Base-by-base conservation (phyloP, 53 echinoderm and acorn worm species). In the Henricia sp. region DNA sequence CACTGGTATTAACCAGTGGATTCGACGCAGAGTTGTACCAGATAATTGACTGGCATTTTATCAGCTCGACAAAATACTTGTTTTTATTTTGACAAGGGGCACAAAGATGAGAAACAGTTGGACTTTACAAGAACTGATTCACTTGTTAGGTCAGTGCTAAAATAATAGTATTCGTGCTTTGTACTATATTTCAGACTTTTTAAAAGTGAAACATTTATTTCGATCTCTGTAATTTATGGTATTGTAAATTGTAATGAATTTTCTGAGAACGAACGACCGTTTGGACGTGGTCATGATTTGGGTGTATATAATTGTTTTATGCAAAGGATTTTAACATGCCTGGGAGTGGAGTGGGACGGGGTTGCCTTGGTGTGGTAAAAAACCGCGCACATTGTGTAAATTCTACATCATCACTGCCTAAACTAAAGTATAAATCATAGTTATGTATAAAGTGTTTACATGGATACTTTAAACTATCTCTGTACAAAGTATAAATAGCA, bases 241-340 rank as follows among this genome's bases (percentile, higher is more conserved):
- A 77, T 25, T 64, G 80, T 80, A 64, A 43, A 80, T 80, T 70
- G 46, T 70, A 70, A 44, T 70, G 70, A 70, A 70, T 9, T 46
- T 46, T 30, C 20, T 58, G 58, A 40, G 51, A 63, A 80, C 13
- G 63, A 80, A 62, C 24, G 48, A 33, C 46, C 32, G 41, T 24
- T 43, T 39, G n/a, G 64, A n/a, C 28, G 43, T 80, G 64, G 43
- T 80, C 80, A 48, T 63, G 80, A 80, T 27, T 80, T 14, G 65
- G n/a, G 44, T 80, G 80, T 80, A 80, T 50, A 80, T 80, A 80
- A 44, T 80, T 43, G 80, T 80, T 80, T 80, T 24, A 80, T 50
- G 62, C 23, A 58, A 56, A 76, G 57, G 59, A 76, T 59, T 13
- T 27, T 41, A 57, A 76, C 26, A 59, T 53, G 33, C 33, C 55